Evolutionary conservation across 2,113 vertebrate species (phyloP), one percentile per base, ranked within the genome.

Genomic region (Raja brachyura): DNA sequence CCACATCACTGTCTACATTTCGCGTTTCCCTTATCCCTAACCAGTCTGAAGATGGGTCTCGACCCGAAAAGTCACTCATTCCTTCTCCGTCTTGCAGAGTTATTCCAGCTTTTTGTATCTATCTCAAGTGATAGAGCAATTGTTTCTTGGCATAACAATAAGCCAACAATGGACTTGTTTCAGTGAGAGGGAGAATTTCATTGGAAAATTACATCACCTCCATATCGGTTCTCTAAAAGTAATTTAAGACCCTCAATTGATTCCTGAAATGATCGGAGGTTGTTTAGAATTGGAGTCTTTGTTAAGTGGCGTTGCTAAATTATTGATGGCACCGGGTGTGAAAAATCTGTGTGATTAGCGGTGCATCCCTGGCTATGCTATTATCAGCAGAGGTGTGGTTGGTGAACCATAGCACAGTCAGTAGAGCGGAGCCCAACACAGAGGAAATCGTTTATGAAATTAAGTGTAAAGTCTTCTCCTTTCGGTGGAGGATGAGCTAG

Each of bases 381-480:
- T 63, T 59, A 66, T 63, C 14, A 88, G 59, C 83, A 18, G 83
- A 63, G 83, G 14, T 88, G 28, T 86, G 83, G 28, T 0, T 31
- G 56, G 83, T 31, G 59, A 86, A 31, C 59, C 25, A 31, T n/a
- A 16, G 2, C 22, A 83, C 7, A 83, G 28, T 86, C 59, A 31
- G 61, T 86, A 63, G 28, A 86, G 13, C n/a, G n/a, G 56, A 31
- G 59, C 63, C 59, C 59, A 88, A 88, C 28, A 66, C 83, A 31
- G 28, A 88, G 83, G 83, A 63, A 66, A 59, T 83, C 9, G 48
- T 83, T 83, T 28, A 54, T 83, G 22, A 83, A 83, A 22, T 25
- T 22, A 56, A 56, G 54, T 83, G 79, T 83, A 83, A 83, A 83
- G 48, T 28, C 79, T 83, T 81, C 11, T 22, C 79, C 79, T 83